A percentile compares a stretch with the other conserved stretches of the same genome.
Conservation (phyloP, 2,797 vertebrate species). For the Ceyx erithaca region DNA sequence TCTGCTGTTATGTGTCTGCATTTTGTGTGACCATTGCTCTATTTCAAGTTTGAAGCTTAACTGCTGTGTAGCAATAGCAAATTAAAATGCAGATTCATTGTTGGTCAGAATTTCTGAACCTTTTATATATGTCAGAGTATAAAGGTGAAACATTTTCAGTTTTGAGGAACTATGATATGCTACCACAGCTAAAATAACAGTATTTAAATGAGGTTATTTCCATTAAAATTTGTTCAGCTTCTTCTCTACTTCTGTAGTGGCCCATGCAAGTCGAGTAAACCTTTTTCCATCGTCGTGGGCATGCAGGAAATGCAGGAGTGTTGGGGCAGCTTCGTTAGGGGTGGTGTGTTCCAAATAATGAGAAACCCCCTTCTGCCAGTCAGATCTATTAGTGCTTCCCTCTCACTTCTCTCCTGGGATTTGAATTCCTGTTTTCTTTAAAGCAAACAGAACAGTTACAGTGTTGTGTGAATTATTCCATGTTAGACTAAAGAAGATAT, state of each 20-base stretch:
- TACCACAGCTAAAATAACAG: background rate
- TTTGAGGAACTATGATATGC: background rate
- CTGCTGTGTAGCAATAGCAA: background rate
- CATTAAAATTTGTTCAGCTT: background rate
- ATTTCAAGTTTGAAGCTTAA: background rate
- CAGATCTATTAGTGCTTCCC: background rate
- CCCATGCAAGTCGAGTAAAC: background rate
- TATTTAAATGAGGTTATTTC: background rate
- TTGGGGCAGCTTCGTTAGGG: background rate
- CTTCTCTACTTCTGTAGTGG: background rate
- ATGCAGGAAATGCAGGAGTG: background rate
- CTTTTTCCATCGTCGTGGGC: background rate
- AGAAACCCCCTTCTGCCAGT: background rate
- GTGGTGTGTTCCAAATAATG: background rate
- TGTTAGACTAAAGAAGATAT: background rate
- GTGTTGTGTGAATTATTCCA: background rate
- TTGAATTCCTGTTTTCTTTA: background rate
- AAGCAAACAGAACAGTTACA: background rate
- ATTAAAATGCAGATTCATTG: background rate
- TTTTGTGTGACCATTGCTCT: background rate
- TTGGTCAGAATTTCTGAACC: background rate
- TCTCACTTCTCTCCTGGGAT: background rate
- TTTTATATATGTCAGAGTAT: background rate
- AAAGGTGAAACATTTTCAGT: background rate
- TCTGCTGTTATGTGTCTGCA: background rate